Conservation (phyloP, 2,113 vertebrate genomes). For the Colinus virginianus region DNA sequence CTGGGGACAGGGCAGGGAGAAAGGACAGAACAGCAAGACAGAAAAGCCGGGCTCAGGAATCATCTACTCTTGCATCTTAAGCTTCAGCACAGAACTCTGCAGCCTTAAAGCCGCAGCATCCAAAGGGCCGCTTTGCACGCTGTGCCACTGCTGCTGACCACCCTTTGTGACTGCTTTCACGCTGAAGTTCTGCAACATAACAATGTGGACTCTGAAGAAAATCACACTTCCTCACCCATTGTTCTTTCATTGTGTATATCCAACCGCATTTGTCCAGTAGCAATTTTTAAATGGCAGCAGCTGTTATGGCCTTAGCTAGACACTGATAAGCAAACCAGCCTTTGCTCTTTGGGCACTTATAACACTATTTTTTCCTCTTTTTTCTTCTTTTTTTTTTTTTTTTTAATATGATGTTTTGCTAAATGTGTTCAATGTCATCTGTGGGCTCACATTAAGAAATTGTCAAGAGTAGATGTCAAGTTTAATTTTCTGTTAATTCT, state of each 20-base stretch:
- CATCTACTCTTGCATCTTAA: background rate
- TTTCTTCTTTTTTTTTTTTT: background rate
- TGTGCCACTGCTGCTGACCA: accelerated
- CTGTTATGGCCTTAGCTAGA: background rate
- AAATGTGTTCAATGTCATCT: background rate
- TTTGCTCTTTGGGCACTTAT: background rate
- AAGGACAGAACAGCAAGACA: background rate
- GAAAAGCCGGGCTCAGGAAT: background rate
- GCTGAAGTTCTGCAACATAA: background rate
- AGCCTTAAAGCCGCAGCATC: background rate
- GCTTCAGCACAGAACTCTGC: background rate
- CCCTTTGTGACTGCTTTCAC: background rate
- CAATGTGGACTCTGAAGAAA: background rate
- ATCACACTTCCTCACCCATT: background rate
- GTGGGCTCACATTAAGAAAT: background rate
- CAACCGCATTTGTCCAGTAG: background rate
- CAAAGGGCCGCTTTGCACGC: background rate
- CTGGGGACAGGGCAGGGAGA: accelerated
- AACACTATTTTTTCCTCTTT: background rate
- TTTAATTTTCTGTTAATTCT: conserved; percentile 53
- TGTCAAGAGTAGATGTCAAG: conserved; percentile 18
- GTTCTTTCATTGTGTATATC: background rate
- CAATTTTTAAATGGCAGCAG: background rate
- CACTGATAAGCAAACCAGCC: background rate
- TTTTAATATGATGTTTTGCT: background rate